Base-by-base conservation (phyloP, 2,113 vertebrate genomes). In the Macrotis lagotis region DNA sequence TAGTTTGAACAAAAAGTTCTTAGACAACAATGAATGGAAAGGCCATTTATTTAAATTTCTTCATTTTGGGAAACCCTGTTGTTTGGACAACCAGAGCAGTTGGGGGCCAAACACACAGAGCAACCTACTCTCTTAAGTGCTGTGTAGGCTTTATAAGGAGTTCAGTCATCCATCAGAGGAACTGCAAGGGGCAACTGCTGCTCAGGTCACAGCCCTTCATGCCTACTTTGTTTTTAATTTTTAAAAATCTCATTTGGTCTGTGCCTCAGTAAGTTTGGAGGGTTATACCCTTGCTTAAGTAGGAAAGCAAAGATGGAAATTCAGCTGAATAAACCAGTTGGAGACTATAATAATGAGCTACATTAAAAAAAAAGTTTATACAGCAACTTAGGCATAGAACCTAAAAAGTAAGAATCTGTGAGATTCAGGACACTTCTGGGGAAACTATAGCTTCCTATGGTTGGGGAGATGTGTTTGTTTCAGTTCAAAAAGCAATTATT, bases 211-310 rank as follows among this genome's bases (percentile, higher is more conserved):
- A 9, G 31, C 49, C 24, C 91, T 83, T 25, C 59, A 44, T 49
- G n/a, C 49, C 25, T 50, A 22, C 59, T 92, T 83, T 83, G 59
- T 83, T 88, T 92, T 92, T 44, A 88, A 92, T 88, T 51, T 51
- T 44, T 44, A 83, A 83, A 51, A 51, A 88, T 51, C 22, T 83
- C 66, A 92, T 92, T 50, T 25, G 50, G 50, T 88, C 59, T 88
- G 44, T 88, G 91, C 59, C 66, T 88, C 49, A 88, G 49, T 92
- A 92, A 92, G 50, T 88, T 83, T 47, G 49, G 66, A 51, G 49
- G 50, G 66, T 14, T 88, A 50, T 50, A 47, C 44, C 14, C 48
- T n/a, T 83, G 31, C 59, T 83, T 26, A 50, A 50, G 14, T 51
- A 44, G 24, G 66, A 92, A 50, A 50, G 25, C n/a, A 74, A 83